phyloP scores from a whole-genome alignment of 1,140 invertebrate species.

The Nixonia krombeini region DNA sequence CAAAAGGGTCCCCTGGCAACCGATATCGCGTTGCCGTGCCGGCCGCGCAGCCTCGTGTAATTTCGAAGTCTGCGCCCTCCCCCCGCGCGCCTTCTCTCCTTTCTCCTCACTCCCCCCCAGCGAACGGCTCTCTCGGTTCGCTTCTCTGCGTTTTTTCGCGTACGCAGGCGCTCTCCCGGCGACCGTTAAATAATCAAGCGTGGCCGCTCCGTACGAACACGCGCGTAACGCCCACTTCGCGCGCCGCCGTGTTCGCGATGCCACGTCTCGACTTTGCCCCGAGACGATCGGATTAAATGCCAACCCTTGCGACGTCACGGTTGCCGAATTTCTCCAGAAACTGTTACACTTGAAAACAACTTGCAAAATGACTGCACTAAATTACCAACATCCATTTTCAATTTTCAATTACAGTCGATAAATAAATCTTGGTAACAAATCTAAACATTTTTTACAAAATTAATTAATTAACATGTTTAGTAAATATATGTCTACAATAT shows the following conservation, averaged over 20 bases:
- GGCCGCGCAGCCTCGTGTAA: not conserved
- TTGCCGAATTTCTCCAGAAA: too few species aligned
- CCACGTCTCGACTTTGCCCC: not conserved
- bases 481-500: too few species aligned
- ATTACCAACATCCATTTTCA: too few species aligned
- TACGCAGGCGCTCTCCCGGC: conserved; percentile 4
- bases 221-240: not conserved
- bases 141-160: conserved; percentile 3
- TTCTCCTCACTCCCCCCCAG: too few species aligned
- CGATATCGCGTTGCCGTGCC: conserved; percentile 1
- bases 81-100: not conserved
- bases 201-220: not conserved
- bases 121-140: not conserved
- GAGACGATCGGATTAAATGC: not conserved
- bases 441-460: too few species aligned
- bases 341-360: not conserved
- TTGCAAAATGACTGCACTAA: too few species aligned
- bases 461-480: too few species aligned
- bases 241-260: not conserved
- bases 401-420: not conserved
- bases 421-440: not conserved
- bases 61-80: not conserved
- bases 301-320: too few species aligned
- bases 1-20: conserved; percentile 2
- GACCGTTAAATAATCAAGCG: not conserved